Base-by-base conservation (phyloP, 2,797 vertebrate species). In the Sciurus carolinensis region DNA sequence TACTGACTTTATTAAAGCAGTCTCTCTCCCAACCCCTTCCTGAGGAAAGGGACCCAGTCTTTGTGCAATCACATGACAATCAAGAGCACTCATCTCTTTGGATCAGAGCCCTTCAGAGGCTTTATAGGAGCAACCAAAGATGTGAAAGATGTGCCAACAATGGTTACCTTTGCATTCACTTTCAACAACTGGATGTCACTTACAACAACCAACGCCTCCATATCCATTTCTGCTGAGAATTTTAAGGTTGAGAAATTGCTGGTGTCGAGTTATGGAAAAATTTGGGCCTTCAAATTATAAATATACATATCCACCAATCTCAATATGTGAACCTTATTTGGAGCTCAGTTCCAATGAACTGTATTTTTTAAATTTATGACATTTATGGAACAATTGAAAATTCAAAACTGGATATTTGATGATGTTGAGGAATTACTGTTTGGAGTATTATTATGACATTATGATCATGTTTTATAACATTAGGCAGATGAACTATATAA, bases 341-440 rank as follows among this genome's bases (percentile, higher is more conserved):
- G 17, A 80, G 69, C 66, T 94, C 64, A 52, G 77, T 39, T 93
- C 62, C 87, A 91, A 76, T 2, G 62, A 95, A 50, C 30, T 67
- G 0, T 52, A 33, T 59, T 93, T 87, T 92, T 81, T 4, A 24
- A 77, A 93, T 85, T 3, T 83, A 30, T n/a, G 79, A 77, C 11
- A 64, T 59, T 82, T 50, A 57, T 69, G 13, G 44, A 10, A 42
- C 13, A 26, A 57, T 4, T 50, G 18, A 54, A 75, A 90, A 83
- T 59, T 90, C 57, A 66, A 71, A 69, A 76, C 39, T 47, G 33
- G 18, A 64, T 42, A 54, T 42, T 87, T 64, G 26, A 54, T 62
- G 54, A 69, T 76, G 76, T 12, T 83, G 75, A 91, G 71, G 50
- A 64, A 72, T 72, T 75, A 24, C 33, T 72, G 0, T 62, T 50